Percentiles rank a stretch among this genome's conserved stretches.
phyloP scores from a whole-genome alignment of 2,797 vertebrate genomes.

The Coracias cyanogaster region DNA sequence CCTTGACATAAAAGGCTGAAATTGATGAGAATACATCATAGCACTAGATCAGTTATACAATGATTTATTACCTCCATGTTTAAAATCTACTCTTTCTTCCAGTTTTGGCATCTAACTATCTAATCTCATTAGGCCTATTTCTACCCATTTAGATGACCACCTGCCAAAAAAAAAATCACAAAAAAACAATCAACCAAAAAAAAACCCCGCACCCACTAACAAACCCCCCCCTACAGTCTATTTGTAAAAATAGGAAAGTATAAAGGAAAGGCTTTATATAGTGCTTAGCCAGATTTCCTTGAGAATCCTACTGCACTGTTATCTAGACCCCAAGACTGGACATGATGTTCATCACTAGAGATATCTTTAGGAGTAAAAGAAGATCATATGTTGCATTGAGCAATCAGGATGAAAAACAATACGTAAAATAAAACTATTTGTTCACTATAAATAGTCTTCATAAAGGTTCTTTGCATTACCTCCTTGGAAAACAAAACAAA shows the following conservation, averaged over 20 bases:
- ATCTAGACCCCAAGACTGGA: not conserved
- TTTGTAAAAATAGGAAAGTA: not conserved
- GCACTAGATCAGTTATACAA: not conserved
- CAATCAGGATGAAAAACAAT: not conserved
- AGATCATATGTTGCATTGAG: not conserved
- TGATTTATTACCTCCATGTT: not conserved
- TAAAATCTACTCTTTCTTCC: not conserved
- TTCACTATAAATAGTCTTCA: not conserved
- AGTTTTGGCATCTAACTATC: not conserved
- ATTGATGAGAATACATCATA: not conserved
- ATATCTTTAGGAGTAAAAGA: not conserved
- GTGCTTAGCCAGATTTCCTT: not conserved
- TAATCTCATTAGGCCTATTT: not conserved
- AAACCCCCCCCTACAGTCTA: not conserved
- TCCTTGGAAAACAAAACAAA: rapidly evolving
- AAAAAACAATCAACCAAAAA: too few relatives aligned
- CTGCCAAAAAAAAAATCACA: not conserved
- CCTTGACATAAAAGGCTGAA: not conserved
- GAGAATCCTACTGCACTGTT: not conserved
- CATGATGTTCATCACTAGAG: not conserved
- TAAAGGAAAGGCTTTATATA: not conserved
- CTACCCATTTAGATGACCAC: not conserved
- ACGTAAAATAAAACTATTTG: not conserved
- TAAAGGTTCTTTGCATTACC: not conserved
- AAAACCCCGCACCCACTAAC: not conserved